Evolutionary conservation across 2,888 invertebrate genomes (phyloP).

Genomic region (Kryphioiulus occultus): DNA sequence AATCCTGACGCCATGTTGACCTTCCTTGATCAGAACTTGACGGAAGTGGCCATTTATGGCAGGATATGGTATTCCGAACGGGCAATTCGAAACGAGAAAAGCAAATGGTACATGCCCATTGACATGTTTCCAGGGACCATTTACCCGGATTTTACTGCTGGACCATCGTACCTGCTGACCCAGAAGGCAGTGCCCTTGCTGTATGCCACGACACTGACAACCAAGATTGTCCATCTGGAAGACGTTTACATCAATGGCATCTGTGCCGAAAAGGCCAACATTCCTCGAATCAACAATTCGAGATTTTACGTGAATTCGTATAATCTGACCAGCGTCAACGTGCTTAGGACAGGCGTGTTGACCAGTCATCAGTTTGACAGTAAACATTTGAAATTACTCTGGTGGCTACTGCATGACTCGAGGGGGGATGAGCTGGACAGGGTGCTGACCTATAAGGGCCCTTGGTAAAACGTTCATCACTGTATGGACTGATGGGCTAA

Average conservation of each 20-base stretch:
- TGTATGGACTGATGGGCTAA: too few species aligned
- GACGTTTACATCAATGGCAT: conserved; percentile 54
- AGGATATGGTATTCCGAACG: conserved; percentile 55
- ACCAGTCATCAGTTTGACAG: conserved; percentile 49
- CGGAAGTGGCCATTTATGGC: conserved; percentile 55
- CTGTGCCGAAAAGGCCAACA: conserved; percentile 69
- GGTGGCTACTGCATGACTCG: conserved; percentile 46
- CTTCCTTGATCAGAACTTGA: conserved; percentile 57
- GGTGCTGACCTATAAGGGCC: too few species aligned
- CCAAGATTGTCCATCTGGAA: conserved; percentile 51
- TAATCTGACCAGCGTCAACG: background rate
- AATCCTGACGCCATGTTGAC: conserved; percentile 57
- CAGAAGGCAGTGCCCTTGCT: conserved; percentile 37
- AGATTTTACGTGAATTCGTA: conserved; percentile 69
- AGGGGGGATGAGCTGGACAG: background rate
- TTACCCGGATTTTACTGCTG: conserved; percentile 57
- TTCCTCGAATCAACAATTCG: conserved; percentile 71
- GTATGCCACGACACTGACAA: conserved; percentile 46
- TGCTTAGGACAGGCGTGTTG: background rate
- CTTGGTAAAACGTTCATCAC: too few species aligned
- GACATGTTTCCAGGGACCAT: conserved; percentile 52
- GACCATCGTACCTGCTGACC: conserved; percentile 56
- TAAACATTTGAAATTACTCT: conserved; percentile 46
- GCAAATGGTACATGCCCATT: conserved; percentile 56
- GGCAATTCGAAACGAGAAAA: conserved; percentile 53